Evolutionary conservation across 2,888 invertebrate genomes (phyloP), one percentile per base, ranked within the genome.

Genomic region (Eristalinus aeneus): DNA sequence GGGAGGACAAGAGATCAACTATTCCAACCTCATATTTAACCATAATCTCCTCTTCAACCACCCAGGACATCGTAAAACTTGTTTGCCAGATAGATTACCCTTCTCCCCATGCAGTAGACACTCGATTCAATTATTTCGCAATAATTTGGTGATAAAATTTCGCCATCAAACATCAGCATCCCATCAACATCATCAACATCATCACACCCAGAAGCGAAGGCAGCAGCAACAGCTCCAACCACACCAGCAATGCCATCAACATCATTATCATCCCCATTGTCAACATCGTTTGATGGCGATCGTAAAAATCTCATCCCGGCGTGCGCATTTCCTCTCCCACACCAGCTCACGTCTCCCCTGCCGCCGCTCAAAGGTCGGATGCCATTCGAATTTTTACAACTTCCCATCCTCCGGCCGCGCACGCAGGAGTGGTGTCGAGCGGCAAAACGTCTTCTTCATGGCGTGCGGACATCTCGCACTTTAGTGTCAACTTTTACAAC

Each of bases 311-410:
- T 74, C 82, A 74, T 86, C 82, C 82, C 46, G 67, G 32, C 58
- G 22, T 46, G 46, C 46, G 46, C 46, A 16, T 46, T 46, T 46
- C 46, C 46, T 46, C 46, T 16, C 23, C 73, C 31, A 39, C 74
- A 46, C 71, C 85, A 46, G 39, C 22, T 68, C 31, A 60, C 69
- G 58, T 78, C 86, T 86, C 88, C 31, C 32, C 34, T 61, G 67
- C 36, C 46, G 53, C 9, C 60, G 54, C 68, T 63, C 68, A 53
- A 60, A 71, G 86, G 81, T 75, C 81, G 88, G 86, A 81, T 79
- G 90, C 89, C 89, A 90, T 88, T 91, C 89, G 90, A 91, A 89
- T 89, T 91, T 91, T 91, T 91, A 91, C 91, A 91, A 91, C 91
- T 91, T 91, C 90, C 89, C 65, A 89, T 88, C 56, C 10, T 16